Evolutionary conservation across 1,140 invertebrate genomes (phyloP).

Genomic region (Drosophila oshimai): DNA sequence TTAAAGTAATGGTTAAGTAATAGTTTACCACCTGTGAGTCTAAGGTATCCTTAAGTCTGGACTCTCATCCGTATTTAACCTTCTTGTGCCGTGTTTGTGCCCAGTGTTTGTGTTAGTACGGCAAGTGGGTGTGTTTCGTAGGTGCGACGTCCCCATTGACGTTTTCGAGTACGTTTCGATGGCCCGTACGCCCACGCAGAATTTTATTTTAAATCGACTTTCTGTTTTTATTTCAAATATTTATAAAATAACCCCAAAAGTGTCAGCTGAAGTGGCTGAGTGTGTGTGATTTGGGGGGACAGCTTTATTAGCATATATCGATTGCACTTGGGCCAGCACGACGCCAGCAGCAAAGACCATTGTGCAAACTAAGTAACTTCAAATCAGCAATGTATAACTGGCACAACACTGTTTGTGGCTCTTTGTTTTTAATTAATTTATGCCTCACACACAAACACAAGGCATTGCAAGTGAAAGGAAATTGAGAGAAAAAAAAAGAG

Average conservation of each 20-base stretch:
- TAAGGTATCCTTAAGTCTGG: background rate
- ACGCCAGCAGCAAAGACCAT: conserved; percentile 4
- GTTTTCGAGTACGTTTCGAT: conserved; percentile 17
- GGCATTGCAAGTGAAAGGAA: background rate
- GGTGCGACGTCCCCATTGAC: background rate
- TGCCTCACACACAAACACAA: background rate
- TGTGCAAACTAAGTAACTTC: conserved; percentile 50
- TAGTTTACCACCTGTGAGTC: background rate
- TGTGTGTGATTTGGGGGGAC: conserved; percentile 21
- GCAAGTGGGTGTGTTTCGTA: background rate
- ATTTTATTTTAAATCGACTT: conserved; percentile 9
- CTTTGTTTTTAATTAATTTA: conserved; percentile 51
- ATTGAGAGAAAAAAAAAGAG: background rate
- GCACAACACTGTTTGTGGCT: conserved; percentile 8
- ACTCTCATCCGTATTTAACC: background rate
- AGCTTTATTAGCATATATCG: conserved; percentile 55
- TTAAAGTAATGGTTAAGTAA: too few relatives aligned
- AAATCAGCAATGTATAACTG: conserved; percentile 10
- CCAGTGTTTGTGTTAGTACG: background rate
- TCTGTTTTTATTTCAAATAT: conserved; percentile 1
- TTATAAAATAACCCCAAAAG: conserved; percentile 16
- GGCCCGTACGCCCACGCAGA: conserved; percentile 5
- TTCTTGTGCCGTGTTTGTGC: background rate
- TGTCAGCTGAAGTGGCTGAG: background rate
- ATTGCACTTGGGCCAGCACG: conserved; percentile 19